Conservation (phyloP, 2,113 vertebrate species). For the Saguinus midas region DNA sequence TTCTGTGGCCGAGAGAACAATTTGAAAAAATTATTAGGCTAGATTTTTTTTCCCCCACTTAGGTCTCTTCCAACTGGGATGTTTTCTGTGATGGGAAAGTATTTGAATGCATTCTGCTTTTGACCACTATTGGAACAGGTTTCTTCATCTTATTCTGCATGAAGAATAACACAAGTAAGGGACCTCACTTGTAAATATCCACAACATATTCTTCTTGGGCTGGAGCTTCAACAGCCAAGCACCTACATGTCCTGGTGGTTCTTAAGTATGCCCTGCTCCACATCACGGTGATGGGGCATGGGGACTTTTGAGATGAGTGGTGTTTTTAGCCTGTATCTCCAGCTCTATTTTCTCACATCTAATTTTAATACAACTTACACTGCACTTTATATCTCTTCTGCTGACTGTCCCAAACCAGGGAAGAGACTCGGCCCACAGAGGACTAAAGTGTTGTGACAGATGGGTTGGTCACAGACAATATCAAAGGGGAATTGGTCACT, state of each 20-base stretch:
- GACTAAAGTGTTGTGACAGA: background rate
- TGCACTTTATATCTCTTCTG: background rate
- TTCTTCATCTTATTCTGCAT: background rate
- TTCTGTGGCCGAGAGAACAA: background rate
- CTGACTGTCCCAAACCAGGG: accelerated
- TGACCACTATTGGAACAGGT: background rate
- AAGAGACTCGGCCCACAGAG: background rate
- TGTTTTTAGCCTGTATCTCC: background rate
- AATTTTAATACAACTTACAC: background rate
- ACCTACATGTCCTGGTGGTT: background rate
- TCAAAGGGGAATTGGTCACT: background rate
- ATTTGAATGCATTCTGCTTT: background rate
- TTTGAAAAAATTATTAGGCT: background rate
- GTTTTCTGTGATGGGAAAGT: background rate
- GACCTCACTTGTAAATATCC: background rate
- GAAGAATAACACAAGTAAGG: background rate
- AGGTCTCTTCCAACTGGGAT: background rate
- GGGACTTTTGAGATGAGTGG: background rate
- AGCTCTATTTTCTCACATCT: background rate
- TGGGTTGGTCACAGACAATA: background rate
- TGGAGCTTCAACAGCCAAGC: background rate
- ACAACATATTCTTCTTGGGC: accelerated
- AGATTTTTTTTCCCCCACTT: background rate
- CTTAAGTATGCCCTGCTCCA: background rate
- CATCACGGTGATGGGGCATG: accelerated